Evolutionary conservation across 2,113 vertebrate species (phyloP).

Genomic region (Sylvietta virens): DNA sequence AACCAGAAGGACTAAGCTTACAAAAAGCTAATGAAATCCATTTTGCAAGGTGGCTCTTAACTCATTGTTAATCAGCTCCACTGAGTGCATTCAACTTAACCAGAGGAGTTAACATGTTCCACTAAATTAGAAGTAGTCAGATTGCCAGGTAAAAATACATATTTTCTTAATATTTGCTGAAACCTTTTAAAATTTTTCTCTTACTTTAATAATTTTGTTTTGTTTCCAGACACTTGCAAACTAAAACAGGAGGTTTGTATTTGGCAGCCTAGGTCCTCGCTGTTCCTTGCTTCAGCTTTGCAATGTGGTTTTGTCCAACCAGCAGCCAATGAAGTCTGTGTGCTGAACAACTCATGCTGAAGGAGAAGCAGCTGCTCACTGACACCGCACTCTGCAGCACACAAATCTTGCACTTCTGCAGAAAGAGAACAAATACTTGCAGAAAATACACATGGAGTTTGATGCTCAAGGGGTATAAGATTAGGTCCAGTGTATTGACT

Average conservation of each 20-base stretch:
- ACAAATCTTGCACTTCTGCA: conserved; percentile 45
- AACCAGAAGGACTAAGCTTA: neutral
- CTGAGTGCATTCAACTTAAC: neutral
- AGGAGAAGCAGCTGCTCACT: conserved; percentile 53
- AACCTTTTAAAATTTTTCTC: neutral
- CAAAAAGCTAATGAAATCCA: neutral
- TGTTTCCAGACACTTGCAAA: neutral
- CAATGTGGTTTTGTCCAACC: neutral
- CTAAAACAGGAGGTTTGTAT: neutral
- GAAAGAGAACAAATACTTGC: conserved; percentile 32
- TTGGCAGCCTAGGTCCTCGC: neutral
- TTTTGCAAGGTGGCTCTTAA: neutral
- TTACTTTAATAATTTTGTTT: neutral
- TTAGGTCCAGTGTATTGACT: conserved; percentile 56
- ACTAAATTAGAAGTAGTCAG: neutral
- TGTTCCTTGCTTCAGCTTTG: neutral
- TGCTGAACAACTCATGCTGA: neutral
- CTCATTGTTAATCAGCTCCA: neutral
- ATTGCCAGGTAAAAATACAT: neutral
- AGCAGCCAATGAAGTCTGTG: neutral
- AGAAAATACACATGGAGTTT: conserved; percentile 42
- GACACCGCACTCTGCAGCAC: neutral
- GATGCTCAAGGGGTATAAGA: conserved; percentile 47
- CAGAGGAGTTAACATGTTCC: neutral
- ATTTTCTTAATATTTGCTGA: neutral